Evolutionary conservation across 2,888 invertebrate genomes (phyloP).

Genomic region (Marasmarcha lunaedactyla): DNA sequence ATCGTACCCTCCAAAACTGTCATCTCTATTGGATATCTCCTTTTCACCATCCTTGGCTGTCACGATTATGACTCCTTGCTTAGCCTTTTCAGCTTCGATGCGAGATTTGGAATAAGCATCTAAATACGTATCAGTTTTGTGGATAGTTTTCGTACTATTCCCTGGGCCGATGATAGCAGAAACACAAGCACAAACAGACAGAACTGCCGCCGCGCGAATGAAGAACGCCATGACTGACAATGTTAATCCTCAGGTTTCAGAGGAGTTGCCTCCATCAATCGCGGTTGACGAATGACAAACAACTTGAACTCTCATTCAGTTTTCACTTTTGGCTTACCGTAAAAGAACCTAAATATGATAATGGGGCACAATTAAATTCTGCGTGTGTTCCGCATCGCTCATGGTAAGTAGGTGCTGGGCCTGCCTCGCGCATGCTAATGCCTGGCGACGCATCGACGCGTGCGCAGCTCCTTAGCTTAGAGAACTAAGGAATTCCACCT

Average conservation of each 20-base stretch:
- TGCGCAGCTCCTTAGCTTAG: conserved; percentile 38
- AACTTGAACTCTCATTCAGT: conserved; percentile 48
- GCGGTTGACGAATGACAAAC: conserved; percentile 59
- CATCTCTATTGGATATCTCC: conserved; percentile 56
- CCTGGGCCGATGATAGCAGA: conserved; percentile 48
- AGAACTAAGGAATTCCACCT: conserved; percentile 26
- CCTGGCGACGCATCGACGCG: conserved; percentile 23
- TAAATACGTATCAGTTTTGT: conserved; percentile 72
- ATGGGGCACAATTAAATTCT: conserved; percentile 70
- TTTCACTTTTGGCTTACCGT: conserved; percentile 70
- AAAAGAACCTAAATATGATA: conserved; percentile 70
- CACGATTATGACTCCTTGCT: conserved; percentile 51
- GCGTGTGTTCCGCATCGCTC: conserved; percentile 62
- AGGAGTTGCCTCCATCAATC: conserved; percentile 61
- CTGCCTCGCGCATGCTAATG: conserved; percentile 53
- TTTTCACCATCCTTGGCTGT: conserved; percentile 61
- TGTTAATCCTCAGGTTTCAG: conserved; percentile 32
- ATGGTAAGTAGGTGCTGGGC: conserved; percentile 56
- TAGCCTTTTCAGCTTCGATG: conserved; percentile 56
- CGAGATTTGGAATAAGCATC: conserved; percentile 73
- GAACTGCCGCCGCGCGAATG: conserved; percentile 28
- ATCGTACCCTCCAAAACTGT: conserved; percentile 52
- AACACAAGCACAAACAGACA: conserved; percentile 35
- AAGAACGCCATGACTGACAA: conserved; percentile 36
- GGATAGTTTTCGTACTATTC: conserved; percentile 37